A percentile compares a stretch with the other conserved stretches of the same genome.
Evolutionary conservation across 2,888 invertebrate species (phyloP).

Genomic region (Cotesia congregata): DNA sequence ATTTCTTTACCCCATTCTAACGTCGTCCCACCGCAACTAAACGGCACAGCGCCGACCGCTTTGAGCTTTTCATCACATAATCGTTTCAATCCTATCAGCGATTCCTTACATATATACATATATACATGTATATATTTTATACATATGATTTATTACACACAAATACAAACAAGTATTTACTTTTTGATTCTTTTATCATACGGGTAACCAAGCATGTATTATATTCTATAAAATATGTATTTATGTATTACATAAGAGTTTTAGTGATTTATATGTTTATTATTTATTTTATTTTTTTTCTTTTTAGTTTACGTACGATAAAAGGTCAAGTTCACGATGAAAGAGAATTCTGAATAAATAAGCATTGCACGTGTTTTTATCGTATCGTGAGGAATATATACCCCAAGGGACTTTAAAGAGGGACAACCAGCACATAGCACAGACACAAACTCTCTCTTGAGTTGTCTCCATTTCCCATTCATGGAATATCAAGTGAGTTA

Average conservation of each 20-base stretch:
- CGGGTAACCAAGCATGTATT: not conserved
- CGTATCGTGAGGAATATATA: slow-evolving; percentile 14
- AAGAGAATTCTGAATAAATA: slow-evolving; percentile 20
- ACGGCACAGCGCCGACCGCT: not conserved
- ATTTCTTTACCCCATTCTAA: not conserved
- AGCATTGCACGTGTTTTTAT: slow-evolving; percentile 17
- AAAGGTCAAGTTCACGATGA: slow-evolving; percentile 28
- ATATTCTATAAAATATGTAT: not conserved
- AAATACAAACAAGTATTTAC: not conserved
- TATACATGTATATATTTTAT: too few species aligned
- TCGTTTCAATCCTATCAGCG: not conserved
- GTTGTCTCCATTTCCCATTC: slow-evolving; percentile 26
- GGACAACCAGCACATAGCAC: not conserved
- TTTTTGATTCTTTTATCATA: not conserved
- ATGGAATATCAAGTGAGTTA: slow-evolving; percentile 16
- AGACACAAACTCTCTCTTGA: slow-evolving; percentile 17
- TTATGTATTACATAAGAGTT: not conserved
- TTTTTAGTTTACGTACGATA: not conserved
- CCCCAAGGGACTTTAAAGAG: slow-evolving; percentile 11
- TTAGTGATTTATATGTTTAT: not conserved
- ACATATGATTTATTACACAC: too few species aligned
- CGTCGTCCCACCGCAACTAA: not conserved
- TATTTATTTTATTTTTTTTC: not conserved
- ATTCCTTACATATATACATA: not conserved
- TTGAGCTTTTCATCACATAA: not conserved